Evolutionary conservation across 2,113 vertebrate genomes (phyloP).

Genomic region (Axis porcinus): DNA sequence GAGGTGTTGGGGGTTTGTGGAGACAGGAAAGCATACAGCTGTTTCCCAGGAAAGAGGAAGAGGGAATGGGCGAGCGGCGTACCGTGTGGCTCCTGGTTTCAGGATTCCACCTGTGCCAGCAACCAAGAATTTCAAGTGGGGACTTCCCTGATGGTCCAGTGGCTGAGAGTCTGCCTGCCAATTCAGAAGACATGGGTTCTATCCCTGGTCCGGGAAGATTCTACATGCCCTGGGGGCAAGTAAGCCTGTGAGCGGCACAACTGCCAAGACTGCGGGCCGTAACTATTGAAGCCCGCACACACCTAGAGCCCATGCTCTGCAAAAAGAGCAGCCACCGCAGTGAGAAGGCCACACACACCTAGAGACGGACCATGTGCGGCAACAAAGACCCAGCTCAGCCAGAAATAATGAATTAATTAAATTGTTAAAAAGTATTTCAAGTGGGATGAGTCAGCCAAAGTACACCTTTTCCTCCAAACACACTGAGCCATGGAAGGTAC

Average conservation of each 20-base stretch:
- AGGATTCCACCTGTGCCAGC: accelerated
- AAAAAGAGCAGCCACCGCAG: background rate
- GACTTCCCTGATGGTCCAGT: background rate
- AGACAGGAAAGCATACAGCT: background rate
- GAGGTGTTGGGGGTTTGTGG: background rate
- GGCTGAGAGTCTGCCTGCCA: background rate
- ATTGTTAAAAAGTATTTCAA: background rate
- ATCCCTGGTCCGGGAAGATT: background rate
- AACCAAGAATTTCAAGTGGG: background rate
- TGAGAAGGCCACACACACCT: background rate
- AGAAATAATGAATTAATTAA: background rate
- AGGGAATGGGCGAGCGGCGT: accelerated
- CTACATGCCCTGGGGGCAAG: background rate
- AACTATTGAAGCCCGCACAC: background rate
- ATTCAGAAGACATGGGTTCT: background rate
- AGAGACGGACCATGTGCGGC: background rate
- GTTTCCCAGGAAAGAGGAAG: background rate
- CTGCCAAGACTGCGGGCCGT: accelerated
- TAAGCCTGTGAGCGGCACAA: accelerated
- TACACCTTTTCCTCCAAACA: background rate
- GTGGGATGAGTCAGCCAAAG: background rate
- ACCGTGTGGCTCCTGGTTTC: background rate
- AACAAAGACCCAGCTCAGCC: background rate
- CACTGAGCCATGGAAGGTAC: background rate
- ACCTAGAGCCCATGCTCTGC: background rate